These are phyloP conservation scores for Watsonalla cultraria DNA, from an alignment of 2,888 invertebrate genomes.

Conservation along the genomic window DNA sequence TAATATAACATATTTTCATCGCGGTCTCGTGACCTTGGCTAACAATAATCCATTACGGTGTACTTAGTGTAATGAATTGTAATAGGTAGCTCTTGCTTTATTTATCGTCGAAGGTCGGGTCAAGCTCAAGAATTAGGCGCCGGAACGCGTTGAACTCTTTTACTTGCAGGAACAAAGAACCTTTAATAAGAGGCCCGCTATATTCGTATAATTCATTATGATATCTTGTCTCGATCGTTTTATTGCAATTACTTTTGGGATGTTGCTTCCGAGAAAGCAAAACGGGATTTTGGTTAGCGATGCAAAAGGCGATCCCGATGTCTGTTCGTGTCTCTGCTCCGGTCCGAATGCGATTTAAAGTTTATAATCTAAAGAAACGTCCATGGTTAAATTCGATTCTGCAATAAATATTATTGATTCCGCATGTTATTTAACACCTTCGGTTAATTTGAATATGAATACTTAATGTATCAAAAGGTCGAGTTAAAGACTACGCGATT, in stretches of 20 bases:
- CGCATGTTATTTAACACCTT: neutral
- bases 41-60: slow-evolving; percentile 17
- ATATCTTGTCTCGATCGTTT: neutral
- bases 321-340: no score
- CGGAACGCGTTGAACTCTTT: neutral
- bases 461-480: neutral
- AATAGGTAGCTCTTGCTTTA: slow-evolving; percentile 26
- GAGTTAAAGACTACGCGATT: neutral
- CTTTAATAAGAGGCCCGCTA: neutral
- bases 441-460: neutral
- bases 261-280: neutral
- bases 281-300: neutral
- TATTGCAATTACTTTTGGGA: neutral
- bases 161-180: neutral
- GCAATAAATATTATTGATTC: neutral
- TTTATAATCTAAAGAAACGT: neutral
- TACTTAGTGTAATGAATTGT: slow-evolving; percentile 16
- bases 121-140: slow-evolving; percentile 12
- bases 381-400: neutral
- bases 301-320: neutral
- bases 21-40: slow-evolving; percentile 39
- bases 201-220: neutral
- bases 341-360: neutral
- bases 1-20: slow-evolving; percentile 26
- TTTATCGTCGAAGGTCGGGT: slow-evolving; percentile 31